Conservation (phyloP, 2,888 invertebrate genomes). For the Eupithecia dodoneata region DNA sequence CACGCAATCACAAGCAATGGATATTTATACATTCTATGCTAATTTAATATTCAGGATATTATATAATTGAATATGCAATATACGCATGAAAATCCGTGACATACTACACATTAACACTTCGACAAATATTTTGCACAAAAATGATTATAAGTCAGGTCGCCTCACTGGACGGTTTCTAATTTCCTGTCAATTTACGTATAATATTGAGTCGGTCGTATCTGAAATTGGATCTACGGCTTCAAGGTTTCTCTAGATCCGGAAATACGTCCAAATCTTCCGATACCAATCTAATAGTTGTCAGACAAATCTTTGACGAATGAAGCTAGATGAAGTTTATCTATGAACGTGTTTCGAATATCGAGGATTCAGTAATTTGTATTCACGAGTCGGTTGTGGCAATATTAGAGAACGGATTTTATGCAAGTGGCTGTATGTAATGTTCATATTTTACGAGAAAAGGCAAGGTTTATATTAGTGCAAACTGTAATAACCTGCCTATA, state of each 20-base stretch:
- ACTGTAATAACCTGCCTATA: too few relatives aligned
- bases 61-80: too few relatives aligned
- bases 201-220: constrained; percentile 16
- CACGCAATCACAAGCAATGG: background rate
- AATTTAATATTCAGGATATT: background rate
- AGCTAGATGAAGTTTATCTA: constrained; percentile 11
- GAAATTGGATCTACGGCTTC: constrained; percentile 13
- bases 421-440: background rate
- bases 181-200: constrained; percentile 12
- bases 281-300: constrained; percentile 20
- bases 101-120: background rate
- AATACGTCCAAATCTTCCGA: constrained; percentile 18
- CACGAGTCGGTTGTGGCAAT: background rate
- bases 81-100: background rate
- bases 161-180: constrained; percentile 9
- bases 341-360: constrained; percentile 1
- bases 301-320: constrained; percentile 13
- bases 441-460: background rate
- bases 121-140: background rate
- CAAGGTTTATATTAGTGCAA: too few relatives aligned
- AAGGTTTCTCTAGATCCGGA: constrained; percentile 21
- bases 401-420: background rate
- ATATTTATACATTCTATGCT: background rate
- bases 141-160: background rate
- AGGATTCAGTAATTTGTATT: background rate